A percentile compares a stretch with the other conserved stretches of the same genome.
Conservation (phyloP, 2,888 invertebrate genomes). For the Nomada hirtipes region DNA sequence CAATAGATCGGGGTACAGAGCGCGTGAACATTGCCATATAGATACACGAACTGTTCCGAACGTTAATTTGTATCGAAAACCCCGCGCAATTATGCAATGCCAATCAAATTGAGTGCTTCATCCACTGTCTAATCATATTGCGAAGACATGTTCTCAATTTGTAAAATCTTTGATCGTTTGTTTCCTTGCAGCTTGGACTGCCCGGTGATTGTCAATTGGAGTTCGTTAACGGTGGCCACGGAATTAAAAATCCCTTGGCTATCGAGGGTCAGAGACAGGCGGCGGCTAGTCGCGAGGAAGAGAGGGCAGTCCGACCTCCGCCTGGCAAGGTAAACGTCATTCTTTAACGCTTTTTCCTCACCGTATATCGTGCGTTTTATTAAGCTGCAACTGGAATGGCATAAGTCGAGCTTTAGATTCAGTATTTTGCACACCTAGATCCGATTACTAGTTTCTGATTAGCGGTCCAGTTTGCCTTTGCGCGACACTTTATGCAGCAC, state of each 20-base stretch:
- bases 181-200: conserved; percentile 89
- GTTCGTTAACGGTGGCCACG: conserved; percentile 98
- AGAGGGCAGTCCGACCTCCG: conserved; percentile 83
- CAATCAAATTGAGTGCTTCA: conserved; percentile 83
- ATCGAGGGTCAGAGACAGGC: conserved; percentile 84
- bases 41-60: neutral
- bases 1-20: neutral
- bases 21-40: conserved; percentile 19
- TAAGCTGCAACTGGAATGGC: neutral
- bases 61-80: neutral
- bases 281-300: conserved; percentile 86
- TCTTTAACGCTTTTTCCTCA: conserved; percentile 39
- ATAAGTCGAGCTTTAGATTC: conserved; percentile 12
- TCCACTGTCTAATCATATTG: conserved; percentile 58
- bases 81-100: conserved; percentile 79
- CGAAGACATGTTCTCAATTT: no score
- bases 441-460: conserved; percentile 24
- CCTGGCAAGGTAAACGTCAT: conserved; percentile 79
- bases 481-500: neutral
- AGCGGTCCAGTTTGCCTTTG: conserved; percentile 8
- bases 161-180: neutral
- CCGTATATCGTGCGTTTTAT: conserved; percentile 19
- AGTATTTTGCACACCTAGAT: conserved; percentile 28
- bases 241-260: conserved; percentile 97
- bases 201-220: conserved; percentile 95